These are phyloP conservation scores for Zhuqinia jingwanae DNA, from an alignment of 2,888 invertebrate species.

Conservation along the genomic window DNA sequence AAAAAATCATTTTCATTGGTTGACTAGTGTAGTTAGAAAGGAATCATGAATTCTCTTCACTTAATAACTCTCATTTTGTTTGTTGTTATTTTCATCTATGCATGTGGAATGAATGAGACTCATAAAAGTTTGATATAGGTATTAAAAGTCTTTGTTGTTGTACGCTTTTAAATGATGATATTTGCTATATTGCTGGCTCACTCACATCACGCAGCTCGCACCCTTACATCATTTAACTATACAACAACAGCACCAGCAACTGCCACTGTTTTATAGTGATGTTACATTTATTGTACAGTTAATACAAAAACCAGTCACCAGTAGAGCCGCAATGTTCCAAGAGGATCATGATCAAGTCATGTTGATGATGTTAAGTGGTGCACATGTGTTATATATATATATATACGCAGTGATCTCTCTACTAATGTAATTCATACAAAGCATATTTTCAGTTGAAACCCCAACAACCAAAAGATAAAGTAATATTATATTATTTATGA, in stretches of 20 bases:
- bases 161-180: not conserved
- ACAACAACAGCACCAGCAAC: too few relatives aligned
- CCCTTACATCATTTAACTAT: too few relatives aligned
- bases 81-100: not conserved
- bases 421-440: not conserved
- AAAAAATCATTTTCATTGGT: too few relatives aligned
- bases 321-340: too few relatives aligned
- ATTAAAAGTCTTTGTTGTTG: not conserved
- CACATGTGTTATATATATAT: not conserved
- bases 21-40: too few relatives aligned
- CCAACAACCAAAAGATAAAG: not conserved
- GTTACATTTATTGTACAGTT: too few relatives aligned
- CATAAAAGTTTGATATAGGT: not conserved
- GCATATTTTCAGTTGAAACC: too few relatives aligned
- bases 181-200: not conserved
- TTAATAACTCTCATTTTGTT: not conserved
- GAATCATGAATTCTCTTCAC: too few relatives aligned
- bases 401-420: not conserved
- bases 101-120: not conserved
- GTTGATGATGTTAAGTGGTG: constrained; percentile 14
- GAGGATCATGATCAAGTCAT: too few relatives aligned
- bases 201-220: not conserved
- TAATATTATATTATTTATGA: not conserved
- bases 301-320: too few relatives aligned
- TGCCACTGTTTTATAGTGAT: too few relatives aligned